Conservation (phyloP, 2,888 invertebrate genomes). For the Epirrhoe alternata region DNA sequence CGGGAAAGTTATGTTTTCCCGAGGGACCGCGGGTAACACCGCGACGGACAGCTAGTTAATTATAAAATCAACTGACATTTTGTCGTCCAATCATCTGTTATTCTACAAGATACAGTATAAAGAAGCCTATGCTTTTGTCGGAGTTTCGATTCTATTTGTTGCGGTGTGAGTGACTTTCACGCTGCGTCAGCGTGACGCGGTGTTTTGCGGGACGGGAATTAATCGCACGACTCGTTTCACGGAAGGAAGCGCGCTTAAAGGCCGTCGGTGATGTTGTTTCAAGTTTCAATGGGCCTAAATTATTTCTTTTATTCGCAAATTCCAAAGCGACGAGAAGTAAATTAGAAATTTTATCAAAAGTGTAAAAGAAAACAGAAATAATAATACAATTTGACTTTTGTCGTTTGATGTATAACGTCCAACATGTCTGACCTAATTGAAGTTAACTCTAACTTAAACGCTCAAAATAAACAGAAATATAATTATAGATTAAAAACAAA, state of each 20-base stretch:
- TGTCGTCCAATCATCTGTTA: too few species aligned
- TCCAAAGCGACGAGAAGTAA: neutral
- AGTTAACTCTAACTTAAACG: constrained; percentile 9
- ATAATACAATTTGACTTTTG: neutral
- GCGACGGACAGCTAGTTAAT: too few species aligned
- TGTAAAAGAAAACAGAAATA: neutral
- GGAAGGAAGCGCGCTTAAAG: constrained; percentile 47
- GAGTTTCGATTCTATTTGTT: constrained; percentile 19
- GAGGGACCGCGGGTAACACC: too few species aligned
- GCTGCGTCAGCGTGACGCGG: constrained; percentile 66
- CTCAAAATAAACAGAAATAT: constrained; percentile 43
- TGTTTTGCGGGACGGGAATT: constrained; percentile 63
- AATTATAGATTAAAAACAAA: constrained; percentile 40
- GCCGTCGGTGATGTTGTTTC: constrained; percentile 63
- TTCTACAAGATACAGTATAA: too few species aligned
- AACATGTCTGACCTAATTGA: neutral
- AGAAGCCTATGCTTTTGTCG: too few species aligned
- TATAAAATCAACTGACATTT: too few species aligned
- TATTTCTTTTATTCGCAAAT: constrained; percentile 55
- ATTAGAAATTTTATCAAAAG: neutral
- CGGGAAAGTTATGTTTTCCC: too few species aligned
- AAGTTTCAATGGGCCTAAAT: constrained; percentile 67
- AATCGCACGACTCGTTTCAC: constrained; percentile 60
- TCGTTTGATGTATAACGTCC: too few species aligned
- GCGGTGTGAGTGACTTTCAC: constrained; percentile 54